phyloP scores from a whole-genome alignment of 2,113 vertebrate species.

The Peromyscus polionotus region DNA sequence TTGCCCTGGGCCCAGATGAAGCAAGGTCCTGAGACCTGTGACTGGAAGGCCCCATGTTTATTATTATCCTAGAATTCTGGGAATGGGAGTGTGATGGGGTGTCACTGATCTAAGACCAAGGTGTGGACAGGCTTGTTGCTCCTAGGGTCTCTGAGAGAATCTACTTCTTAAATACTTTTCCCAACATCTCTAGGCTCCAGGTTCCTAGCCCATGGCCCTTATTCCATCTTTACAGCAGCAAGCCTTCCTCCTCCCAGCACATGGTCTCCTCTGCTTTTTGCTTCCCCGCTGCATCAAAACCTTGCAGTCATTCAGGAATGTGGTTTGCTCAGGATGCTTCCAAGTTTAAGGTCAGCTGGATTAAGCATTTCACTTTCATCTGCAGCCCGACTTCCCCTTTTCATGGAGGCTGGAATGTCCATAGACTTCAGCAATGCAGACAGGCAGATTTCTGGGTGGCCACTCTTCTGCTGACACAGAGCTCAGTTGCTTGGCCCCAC shows the following conservation, averaged over 20 bases:
- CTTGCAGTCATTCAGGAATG: not conserved
- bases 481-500: not conserved
- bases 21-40: rapidly evolving
- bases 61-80: not conserved
- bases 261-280: not conserved
- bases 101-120: not conserved
- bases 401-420: not conserved
- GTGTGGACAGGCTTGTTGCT: not conserved
- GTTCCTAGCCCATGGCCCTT: not conserved
- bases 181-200: not conserved
- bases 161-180: not conserved
- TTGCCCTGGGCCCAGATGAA: not conserved
- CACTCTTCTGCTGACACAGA: not conserved
- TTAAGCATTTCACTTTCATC: not conserved
- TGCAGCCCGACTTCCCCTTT: not conserved
- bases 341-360: not conserved
- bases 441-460: not conserved
- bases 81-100: not conserved
- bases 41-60: not conserved
- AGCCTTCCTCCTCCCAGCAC: not conserved
- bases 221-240: not conserved
- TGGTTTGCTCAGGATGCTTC: not conserved
- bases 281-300: not conserved
- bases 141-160: not conserved
- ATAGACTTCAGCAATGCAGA: not conserved